Conservation (phyloP, 2,113 vertebrate genomes). For the Lophius piscatorius region DNA sequence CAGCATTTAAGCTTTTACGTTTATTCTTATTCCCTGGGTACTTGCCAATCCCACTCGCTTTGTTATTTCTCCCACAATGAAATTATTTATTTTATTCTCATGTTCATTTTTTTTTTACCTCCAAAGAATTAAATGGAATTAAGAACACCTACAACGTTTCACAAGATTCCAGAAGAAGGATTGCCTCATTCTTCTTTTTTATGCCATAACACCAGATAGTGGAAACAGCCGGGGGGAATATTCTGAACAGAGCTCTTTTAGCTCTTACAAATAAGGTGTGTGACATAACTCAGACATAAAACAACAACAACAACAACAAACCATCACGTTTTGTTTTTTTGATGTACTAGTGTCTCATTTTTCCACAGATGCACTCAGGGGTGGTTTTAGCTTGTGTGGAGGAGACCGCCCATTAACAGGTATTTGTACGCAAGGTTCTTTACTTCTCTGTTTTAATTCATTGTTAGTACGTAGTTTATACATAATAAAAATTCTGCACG, state of each 20-base stretch:
- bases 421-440: no score
- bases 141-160: neutral
- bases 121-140: neutral
- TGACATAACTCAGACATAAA: conserved; percentile 20
- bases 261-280: conserved; percentile 23
- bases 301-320: neutral
- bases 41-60: conserved; percentile 1
- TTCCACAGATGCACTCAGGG: neutral
- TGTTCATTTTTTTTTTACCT: neutral
- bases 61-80: neutral
- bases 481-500: no score
- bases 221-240: conserved; percentile 23
- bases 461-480: no score
- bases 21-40: neutral
- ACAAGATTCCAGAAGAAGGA: neutral
- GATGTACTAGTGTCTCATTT: conserved; percentile 1
- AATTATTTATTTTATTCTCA: conserved; percentile 6
- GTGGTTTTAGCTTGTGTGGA: no score
- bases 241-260: conserved; percentile 24
- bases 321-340: conserved; percentile 3
- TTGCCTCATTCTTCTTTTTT: conserved; percentile 3
- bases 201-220: conserved; percentile 30
- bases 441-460: no score
- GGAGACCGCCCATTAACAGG: no score
- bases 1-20: neutral